Evolutionary conservation across 2,797 vertebrate species (phyloP), one percentile per base, ranked within the genome.

Genomic region (Falco columbarius): DNA sequence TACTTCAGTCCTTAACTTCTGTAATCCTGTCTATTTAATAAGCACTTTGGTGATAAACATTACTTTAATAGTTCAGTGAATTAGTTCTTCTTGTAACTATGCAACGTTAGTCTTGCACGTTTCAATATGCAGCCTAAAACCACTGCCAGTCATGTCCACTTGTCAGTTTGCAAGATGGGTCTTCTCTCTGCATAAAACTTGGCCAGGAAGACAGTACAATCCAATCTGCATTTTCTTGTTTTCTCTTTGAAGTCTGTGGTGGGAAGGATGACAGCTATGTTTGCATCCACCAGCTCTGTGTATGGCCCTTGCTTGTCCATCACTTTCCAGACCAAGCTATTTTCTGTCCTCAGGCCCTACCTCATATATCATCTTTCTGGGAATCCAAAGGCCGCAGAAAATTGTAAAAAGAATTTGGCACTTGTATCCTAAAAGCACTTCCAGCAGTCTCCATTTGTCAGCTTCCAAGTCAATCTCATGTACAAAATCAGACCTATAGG

Each of bases 221-320:
- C 15, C 10, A 49, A 6, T 34, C 22, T 73, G 20, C 7, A 16
- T 46, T 81, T 30, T 58, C 62, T 52, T 80, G 12, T 20, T 77
- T 94, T 65, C 42, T 65, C 2, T 54, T 90, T 49, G 4, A 63
- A 61, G 16, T 49, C 15, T 16, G 1, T 71, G 18, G 38, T 56
- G 49, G 26, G n/a, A 89, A 75, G 14, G 30, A 56, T 65, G 66
- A 58, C 44, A 59, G 14, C 10, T 81, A 38, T 54, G 17, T 68
- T 49, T 81, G 20, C 24, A 59, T 52, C 10, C 13, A 14, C 24
- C 32, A 54, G 32, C 10, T 77, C 14, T 12, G 5, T 0, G 0
- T 63, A 62, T 19, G 29, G 16, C 19, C 13, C 32, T 55, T 32
- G 20, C 77, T 86, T 44, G 12, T 71, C 24, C 12, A 29, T 36